A percentile compares a stretch with the other conserved stretches of the same genome.
These are phyloP conservation scores for Sisyra terminalis DNA, from an alignment of 2,888 invertebrate genomes.

Conservation along the genomic window DNA sequence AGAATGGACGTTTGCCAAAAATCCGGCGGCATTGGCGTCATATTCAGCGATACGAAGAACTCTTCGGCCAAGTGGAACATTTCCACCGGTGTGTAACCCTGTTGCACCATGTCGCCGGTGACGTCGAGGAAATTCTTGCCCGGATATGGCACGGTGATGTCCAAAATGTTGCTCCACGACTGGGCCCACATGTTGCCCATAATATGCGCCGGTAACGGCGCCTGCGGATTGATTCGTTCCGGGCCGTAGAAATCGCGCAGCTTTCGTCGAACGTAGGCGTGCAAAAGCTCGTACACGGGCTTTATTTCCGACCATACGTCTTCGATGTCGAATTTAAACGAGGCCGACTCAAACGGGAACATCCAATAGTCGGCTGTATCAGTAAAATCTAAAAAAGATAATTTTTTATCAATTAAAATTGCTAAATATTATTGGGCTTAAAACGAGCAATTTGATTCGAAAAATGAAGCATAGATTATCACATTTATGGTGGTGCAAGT, in stretches of 20 bases:
- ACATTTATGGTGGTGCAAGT: no score
- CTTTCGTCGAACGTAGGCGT: slow-evolving; percentile 75
- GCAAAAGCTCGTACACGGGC: slow-evolving; percentile 74
- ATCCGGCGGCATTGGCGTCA: slow-evolving; percentile 69
- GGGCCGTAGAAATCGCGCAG: slow-evolving; percentile 72
- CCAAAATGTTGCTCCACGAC: slow-evolving; percentile 69
- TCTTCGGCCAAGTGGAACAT: slow-evolving; percentile 82
- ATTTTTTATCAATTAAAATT: no score
- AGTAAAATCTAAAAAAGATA: slow-evolving; percentile 51
- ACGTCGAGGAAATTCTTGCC: slow-evolving; percentile 71
- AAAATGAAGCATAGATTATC: no score
- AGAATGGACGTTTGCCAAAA: slow-evolving; percentile 81
- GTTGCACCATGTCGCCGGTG: slow-evolving; percentile 62
- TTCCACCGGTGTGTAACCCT: slow-evolving; percentile 70
- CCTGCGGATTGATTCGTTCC: slow-evolving; percentile 59
- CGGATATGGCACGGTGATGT: slow-evolving; percentile 70
- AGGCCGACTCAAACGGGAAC: slow-evolving; percentile 64
- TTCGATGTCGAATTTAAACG: slow-evolving; percentile 62
- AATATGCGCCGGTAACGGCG: slow-evolving; percentile 71
- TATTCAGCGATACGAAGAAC: slow-evolving; percentile 79
- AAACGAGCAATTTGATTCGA: no score
- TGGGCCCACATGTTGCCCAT: slow-evolving; percentile 87
- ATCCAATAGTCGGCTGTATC: slow-evolving; percentile 83
- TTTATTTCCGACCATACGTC: slow-evolving; percentile 70
- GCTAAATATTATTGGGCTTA: no score